A percentile compares a stretch with the other conserved stretches of the same genome.
These are phyloP conservation scores for Siniperca obscura DNA, from an alignment of 2,797 vertebrate genomes.

Conservation along the genomic window DNA sequence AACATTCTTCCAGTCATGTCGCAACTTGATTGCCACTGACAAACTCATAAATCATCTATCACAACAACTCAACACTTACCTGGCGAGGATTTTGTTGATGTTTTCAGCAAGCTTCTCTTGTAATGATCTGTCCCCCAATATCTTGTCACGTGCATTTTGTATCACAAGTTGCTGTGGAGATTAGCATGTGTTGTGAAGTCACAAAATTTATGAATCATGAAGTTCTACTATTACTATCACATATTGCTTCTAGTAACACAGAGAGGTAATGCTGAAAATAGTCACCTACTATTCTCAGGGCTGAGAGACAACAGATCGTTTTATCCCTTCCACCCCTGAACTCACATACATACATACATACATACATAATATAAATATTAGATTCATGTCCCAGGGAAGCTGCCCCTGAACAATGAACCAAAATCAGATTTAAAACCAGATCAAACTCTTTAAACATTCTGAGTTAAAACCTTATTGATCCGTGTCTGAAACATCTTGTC, in stretches of 20 bases:
- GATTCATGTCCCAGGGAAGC: background rate
- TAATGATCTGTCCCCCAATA: slow-evolving; percentile 93
- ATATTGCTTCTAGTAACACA: background rate
- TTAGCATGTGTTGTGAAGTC: slow-evolving; percentile 2
- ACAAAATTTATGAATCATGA: background rate
- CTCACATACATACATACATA: background rate
- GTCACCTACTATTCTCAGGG: background rate
- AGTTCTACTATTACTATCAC: too few species aligned
- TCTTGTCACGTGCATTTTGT: slow-evolving; percentile 98
- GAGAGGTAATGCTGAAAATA: background rate
- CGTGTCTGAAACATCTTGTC: background rate
- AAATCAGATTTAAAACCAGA: background rate
- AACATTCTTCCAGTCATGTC: background rate
- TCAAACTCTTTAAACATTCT: background rate
- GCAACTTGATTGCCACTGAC: background rate
- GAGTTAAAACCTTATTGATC: background rate
- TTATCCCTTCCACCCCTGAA: background rate
- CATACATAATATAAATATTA: background rate
- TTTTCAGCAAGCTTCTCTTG: slow-evolving; percentile 99
- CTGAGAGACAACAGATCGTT: background rate
- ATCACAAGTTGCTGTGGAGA: slow-evolving; percentile 95
- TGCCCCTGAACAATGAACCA: background rate
- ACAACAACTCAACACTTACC: slow-evolving; percentile 80
- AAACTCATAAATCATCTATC: background rate
- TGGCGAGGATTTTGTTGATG: slow-evolving; percentile 97